Percentiles rank a stretch among this genome's conserved stretches.
These are phyloP conservation scores for Dendropsophus ebraccatus DNA, from an alignment of 2,113 vertebrate genomes.

Conservation along the genomic window DNA sequence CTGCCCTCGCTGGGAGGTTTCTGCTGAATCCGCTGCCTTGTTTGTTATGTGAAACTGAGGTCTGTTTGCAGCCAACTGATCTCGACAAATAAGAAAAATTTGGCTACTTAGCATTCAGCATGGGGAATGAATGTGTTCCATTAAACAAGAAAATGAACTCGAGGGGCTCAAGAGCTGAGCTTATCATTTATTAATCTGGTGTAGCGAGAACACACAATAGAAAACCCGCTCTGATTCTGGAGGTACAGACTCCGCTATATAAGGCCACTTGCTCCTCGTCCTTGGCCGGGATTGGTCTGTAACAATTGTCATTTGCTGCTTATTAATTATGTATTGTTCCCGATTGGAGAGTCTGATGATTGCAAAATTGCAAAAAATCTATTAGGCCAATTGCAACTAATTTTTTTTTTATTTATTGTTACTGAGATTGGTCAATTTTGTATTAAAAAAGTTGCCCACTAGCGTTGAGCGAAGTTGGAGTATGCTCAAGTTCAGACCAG, in stretches of 20 bases:
- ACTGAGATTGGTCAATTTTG: too few species aligned
- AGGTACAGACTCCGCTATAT: not conserved
- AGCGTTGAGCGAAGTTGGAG: too few species aligned
- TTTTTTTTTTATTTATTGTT: too few species aligned
- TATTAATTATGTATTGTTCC: not conserved
- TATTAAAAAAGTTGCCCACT: too few species aligned
- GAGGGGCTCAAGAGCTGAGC: constrained; percentile 17
- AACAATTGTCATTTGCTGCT: not conserved
- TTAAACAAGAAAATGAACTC: constrained; percentile 38
- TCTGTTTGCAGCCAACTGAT: constrained; percentile 32
- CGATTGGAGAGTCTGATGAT: not conserved
- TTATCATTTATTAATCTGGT: constrained; percentile 48
- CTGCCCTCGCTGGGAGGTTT: constrained; percentile 32
- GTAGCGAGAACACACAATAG: not conserved
- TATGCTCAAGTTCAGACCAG: too few species aligned
- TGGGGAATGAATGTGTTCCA: constrained; percentile 23
- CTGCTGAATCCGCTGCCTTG: constrained; percentile 23
- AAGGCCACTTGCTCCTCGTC: not conserved
- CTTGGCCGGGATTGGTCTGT: not conserved
- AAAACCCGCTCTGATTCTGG: not conserved
- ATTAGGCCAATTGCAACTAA: too few species aligned
- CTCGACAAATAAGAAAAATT: constrained; percentile 31
- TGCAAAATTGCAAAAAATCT: not conserved
- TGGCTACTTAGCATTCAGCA: constrained; percentile 40
- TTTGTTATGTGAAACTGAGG: constrained; percentile 32